Conservation (phyloP, 2,888 invertebrate species). For the Orthosia cruda region DNA sequence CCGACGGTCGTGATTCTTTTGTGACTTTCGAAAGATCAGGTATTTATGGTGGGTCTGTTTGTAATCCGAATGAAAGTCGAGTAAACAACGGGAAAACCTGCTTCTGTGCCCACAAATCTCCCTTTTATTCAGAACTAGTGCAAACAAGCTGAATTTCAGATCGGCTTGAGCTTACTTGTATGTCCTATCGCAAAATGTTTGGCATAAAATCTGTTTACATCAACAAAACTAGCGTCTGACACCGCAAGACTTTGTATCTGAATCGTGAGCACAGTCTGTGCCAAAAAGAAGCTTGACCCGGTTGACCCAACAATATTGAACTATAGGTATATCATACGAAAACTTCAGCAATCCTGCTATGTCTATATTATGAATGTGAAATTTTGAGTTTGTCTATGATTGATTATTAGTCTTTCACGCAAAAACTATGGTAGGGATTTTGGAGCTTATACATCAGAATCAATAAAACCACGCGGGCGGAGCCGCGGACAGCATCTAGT, state of each 20-base stretch:
- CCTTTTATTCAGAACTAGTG: constrained; percentile 4
- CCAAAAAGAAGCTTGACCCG: constrained; percentile 29
- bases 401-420: too few species aligned
- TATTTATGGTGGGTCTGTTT: constrained; percentile 43
- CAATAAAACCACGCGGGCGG: too few species aligned
- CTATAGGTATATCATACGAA: background rate
- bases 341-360: background rate
- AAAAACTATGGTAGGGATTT: too few species aligned
- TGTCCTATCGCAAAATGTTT: constrained; percentile 32
- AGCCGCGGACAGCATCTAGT: too few species aligned
- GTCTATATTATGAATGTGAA: too few species aligned
- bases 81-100: constrained; percentile 28
- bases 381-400: too few species aligned
- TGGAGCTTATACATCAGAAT: too few species aligned
- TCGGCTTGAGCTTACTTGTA: constrained; percentile 1
- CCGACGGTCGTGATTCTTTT: constrained; percentile 52
- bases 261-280: constrained; percentile 29
- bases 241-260: constrained; percentile 13
- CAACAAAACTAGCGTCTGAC: constrained; percentile 32
- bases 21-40: constrained; percentile 52
- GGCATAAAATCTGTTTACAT: constrained; percentile 52
- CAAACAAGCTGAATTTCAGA: constrained; percentile 21
- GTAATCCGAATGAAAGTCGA: constrained; percentile 18
- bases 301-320: constrained; percentile 16
- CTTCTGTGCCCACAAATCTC: constrained; percentile 24